Conservation (phyloP, 2,888 invertebrate genomes). For the Linnaemya vulpina region DNA sequence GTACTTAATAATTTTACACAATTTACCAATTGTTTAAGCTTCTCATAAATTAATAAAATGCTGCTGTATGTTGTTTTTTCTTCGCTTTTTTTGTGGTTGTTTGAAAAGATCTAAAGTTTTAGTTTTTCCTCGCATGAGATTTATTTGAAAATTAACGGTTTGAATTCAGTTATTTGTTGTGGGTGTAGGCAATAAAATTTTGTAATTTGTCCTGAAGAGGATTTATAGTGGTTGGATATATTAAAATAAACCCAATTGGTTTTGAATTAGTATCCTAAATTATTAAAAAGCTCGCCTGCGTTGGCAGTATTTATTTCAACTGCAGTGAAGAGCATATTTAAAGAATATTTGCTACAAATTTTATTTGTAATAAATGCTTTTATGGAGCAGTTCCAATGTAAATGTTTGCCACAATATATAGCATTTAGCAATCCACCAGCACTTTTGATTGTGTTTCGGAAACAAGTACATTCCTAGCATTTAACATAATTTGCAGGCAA, state of each 20-base stretch:
- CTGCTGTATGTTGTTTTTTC: constrained; percentile 61
- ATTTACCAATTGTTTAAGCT: constrained; percentile 71
- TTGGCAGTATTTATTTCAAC: not conserved
- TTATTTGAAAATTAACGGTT: constrained; percentile 61
- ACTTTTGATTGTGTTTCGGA: too few species aligned
- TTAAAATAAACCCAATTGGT: constrained; percentile 57
- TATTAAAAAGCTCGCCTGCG: not conserved
- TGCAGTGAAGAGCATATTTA: too few species aligned
- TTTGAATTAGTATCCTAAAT: constrained; percentile 34
- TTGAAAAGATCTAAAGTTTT: constrained; percentile 20
- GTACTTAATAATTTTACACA: constrained; percentile 65
- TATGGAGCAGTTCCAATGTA: too few species aligned
- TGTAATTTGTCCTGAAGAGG: constrained; percentile 71
- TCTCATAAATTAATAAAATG: constrained; percentile 71
- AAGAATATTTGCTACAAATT: too few species aligned
- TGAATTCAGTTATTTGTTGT: constrained; percentile 50
- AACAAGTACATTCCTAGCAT: too few species aligned
- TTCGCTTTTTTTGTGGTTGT: constrained; percentile 6
- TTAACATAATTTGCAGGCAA: too few species aligned
- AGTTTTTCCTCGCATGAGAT: constrained; percentile 47
- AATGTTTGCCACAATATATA: too few species aligned
- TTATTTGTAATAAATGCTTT: too few species aligned
- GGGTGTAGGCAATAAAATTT: constrained; percentile 63
- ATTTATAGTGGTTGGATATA: constrained; percentile 47
- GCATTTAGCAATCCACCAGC: too few species aligned